Base-by-base conservation (phyloP, 2,888 invertebrate species). In the Tachina fera region DNA sequence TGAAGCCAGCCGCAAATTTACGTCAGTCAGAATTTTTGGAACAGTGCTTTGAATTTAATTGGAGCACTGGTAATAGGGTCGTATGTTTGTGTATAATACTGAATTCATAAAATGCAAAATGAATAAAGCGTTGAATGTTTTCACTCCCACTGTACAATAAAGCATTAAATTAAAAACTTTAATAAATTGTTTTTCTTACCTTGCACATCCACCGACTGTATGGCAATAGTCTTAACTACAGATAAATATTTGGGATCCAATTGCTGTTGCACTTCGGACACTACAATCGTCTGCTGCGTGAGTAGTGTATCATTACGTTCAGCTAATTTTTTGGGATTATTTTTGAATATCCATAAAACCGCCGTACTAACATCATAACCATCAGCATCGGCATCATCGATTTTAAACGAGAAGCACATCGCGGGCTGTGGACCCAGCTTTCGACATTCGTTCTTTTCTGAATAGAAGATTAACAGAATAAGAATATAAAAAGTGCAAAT, bases 261-360 rank as follows among this genome's bases (percentile, higher is more conserved):
- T 95, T 96, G 96, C 60, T 96, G 96, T 10, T 96, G 96, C 14
- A 96, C 95, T 91, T 97, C 97, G 0, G 96, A 96, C 67, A 97
- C 95, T 39, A 96, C 95, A 90, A 96, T 96, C 0, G 96, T 96
- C 89, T 96, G 96, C 56, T 91, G 89, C 9, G 86, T 87, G 2
- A 82, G 75, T 3, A 88, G 45, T 13, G 87, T 89, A 1, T 84
- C 85, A 65, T 90, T 90, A 31, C 83, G 79, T 75, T 83, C 70
- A 2, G 83, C 67, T 47, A 51, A 4, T 11, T 77, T 81, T 22
- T 88, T 87, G 45, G 89, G 89, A 41, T 89, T 90, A 83, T 90
- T 91, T 93, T 96, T 97, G 91, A 96, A 96, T 79, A 97, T 95
- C 97, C 97, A 97, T 41, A 97, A 93, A 88, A 97, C 96, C 0